phyloP scores from a whole-genome alignment of 53 echinoderm and acorn worm species.

The Arbacia lixula region DNA sequence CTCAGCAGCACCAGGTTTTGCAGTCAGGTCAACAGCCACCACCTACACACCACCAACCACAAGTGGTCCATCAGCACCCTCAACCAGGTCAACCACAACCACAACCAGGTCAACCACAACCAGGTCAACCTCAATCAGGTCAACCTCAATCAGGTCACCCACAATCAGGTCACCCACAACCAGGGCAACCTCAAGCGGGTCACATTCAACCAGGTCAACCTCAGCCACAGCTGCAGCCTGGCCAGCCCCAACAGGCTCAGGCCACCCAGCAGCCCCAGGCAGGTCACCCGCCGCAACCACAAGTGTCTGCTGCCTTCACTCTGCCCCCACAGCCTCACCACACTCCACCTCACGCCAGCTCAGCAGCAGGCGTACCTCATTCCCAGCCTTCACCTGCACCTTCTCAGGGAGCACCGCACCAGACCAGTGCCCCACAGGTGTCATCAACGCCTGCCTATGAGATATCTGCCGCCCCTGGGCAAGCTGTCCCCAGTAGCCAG shows the following conservation, averaged over 20 bases:
- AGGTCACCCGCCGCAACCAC: conserved; percentile 22
- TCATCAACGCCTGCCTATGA: too few relatives aligned
- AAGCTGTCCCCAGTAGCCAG: background rate
- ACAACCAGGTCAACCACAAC: background rate
- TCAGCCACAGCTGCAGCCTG: background rate
- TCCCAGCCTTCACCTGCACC: background rate
- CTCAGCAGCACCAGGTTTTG: background rate
- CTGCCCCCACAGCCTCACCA: background rate
- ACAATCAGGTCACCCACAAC: conserved; percentile 11
- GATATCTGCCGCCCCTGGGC: too few relatives aligned
- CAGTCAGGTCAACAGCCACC: background rate
- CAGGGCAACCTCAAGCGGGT: background rate
- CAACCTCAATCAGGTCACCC: background rate
- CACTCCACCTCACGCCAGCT: background rate
- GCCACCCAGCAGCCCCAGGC: background rate
- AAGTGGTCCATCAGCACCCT: background rate
- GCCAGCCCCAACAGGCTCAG: background rate
- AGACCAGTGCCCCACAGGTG: background rate
- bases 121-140: background rate
- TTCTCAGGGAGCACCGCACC: background rate
- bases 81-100: conserved; percentile 14
- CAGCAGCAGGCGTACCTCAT: background rate
- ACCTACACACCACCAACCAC: background rate
- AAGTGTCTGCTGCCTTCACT: background rate
- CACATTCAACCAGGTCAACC: background rate